These are phyloP conservation scores for Cotesia vestalis DNA, from an alignment of 1,140 invertebrate species.

Conservation along the genomic window DNA sequence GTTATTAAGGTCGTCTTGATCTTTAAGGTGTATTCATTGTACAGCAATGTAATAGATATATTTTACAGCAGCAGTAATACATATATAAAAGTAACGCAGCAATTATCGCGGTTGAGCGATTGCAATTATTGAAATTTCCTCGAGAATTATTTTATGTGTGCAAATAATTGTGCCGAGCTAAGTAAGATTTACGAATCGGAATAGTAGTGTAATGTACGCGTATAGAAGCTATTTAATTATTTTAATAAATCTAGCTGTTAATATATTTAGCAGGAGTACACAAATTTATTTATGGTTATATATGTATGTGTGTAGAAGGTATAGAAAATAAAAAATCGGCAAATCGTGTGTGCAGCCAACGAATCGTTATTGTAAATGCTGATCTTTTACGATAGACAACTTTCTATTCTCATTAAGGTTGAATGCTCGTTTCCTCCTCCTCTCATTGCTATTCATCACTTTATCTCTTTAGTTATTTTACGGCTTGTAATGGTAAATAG, in stretches of 20 bases:
- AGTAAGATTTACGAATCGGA: neutral
- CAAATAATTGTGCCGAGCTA: neutral
- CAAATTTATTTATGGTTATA: neutral
- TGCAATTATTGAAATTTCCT: conserved; percentile 22
- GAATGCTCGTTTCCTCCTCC: conserved; percentile 4
- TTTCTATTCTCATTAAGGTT: conserved; percentile 31
- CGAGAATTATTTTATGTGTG: conserved; percentile 1
- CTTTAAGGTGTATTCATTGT: neutral
- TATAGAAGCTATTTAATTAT: neutral
- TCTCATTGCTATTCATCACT: conserved; percentile 11
- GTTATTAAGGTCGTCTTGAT: neutral
- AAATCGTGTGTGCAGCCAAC: conserved; percentile 8
- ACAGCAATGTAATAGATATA: neutral
- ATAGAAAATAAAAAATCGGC: conserved; percentile 2
- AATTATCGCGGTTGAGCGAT: conserved; percentile 19
- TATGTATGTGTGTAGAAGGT: no score
- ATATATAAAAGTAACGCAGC: neutral
- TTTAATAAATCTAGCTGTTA: conserved; percentile 3
- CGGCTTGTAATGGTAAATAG: no score
- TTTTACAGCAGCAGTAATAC: neutral
- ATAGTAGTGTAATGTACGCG: neutral
- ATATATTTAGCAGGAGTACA: neutral
- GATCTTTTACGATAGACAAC: conserved; percentile 27
- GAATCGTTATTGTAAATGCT: conserved; percentile 21
- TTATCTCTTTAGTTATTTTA: conserved; percentile 7